phyloP scores from a whole-genome alignment of 2,113 vertebrate species.

The Anas platyrhynchos region DNA sequence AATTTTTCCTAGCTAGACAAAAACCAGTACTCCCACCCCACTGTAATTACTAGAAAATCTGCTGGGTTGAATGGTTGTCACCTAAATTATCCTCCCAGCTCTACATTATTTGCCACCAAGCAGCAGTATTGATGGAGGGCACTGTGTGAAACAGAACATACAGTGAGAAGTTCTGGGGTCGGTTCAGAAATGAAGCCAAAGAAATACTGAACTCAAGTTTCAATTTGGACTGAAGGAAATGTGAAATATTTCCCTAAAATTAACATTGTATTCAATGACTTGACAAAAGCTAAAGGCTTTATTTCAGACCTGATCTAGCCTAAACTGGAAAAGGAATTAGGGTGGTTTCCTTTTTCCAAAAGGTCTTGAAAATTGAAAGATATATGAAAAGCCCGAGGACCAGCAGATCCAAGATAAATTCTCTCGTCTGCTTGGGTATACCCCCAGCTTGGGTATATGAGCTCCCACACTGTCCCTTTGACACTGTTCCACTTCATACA shows the following conservation, averaged over 20 bases:
- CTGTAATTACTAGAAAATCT: constrained; percentile 19
- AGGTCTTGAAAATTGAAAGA: constrained; percentile 12
- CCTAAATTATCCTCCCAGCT: not conserved
- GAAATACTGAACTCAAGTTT: not conserved
- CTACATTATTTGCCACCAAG: constrained; percentile 6
- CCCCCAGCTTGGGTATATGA: not conserved
- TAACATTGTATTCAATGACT: not conserved
- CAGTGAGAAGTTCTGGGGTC: not conserved
- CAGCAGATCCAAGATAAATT: constrained; percentile 9
- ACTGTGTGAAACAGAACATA: not conserved
- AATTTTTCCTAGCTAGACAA: constrained; percentile 28
- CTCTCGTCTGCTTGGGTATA: not conserved
- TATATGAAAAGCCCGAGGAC: not conserved
- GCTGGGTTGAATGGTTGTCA: not conserved
- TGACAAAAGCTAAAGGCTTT: not conserved
- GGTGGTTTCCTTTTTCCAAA: not conserved
- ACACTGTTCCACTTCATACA: not conserved
- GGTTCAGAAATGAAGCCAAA: not conserved
- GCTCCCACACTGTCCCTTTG: not conserved
- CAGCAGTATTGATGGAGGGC: not conserved
- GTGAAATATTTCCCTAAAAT: not conserved
- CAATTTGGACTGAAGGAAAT: not conserved
- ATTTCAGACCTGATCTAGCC: not conserved
- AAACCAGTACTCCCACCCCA: not conserved
- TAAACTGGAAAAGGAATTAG: not conserved